Base-by-base conservation (phyloP, 92 coral and sea anemone genomes). In the Micromussa lordhowensis region DNA sequence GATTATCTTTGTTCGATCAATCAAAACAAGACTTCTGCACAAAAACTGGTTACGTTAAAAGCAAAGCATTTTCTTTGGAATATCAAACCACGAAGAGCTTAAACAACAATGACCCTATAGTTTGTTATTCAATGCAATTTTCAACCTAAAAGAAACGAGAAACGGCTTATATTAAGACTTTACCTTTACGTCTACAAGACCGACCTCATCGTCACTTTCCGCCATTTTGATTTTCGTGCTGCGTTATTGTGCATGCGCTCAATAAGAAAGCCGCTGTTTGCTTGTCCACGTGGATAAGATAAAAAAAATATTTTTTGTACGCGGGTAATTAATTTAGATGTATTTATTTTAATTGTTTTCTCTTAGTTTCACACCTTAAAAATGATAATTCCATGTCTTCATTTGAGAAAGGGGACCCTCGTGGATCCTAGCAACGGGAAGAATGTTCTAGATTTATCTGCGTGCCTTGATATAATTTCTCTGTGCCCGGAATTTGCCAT, bases 201-300 rank as follows among this genome's bases (percentile, higher is more conserved):
- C 98, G 70, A 81, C 84, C 68, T 86, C 93, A 66, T 95, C 98
- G 61, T 88, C 92, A 70, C 94, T 95, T 81, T 94, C 98, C 95
- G 98, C 98, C 98, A 95, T 95, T 73, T 95, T 95, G 93, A 61
- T 77, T 83, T 48, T 87, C 4, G 48, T 21, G 34, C n/a, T 59
- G 28, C 9, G 3, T 3, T 12, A 66, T 29, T 28, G 69, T 30
- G 84, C 92, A 85, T 91, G 92, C 83, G 77, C 78, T 1, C 0
- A 0, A 22, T 4, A 26, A 75, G 35, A 26, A 26, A 55, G 26
- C 94, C 91, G 94, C 94, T 87, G 36, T 8, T 61, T 29, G 40
- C 24, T 29, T 30, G 17, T 31, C 48, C 76, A 32, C 76, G 53
- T 80, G 82, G 10, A 16, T 13, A 48, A 6, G 6, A 18, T 59